Conservation (phyloP, 2,113 vertebrate genomes). For the Promerops cafer region DNA sequence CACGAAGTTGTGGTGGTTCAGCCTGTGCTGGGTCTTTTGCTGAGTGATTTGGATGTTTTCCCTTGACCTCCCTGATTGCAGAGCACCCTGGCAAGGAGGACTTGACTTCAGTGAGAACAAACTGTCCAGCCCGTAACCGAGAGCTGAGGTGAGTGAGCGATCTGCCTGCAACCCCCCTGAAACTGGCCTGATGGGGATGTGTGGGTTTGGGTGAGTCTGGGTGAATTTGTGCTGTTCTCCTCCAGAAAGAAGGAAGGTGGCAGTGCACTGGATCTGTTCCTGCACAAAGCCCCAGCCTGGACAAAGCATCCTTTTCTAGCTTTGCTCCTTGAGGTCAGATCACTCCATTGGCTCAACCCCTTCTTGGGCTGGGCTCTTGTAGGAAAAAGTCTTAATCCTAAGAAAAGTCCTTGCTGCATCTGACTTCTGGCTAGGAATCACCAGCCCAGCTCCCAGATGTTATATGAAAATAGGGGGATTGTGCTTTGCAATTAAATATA, state of each 20-base stretch:
- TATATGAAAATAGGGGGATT: accelerated
- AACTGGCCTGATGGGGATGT: neutral
- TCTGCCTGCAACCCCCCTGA: neutral
- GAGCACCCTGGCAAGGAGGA: neutral
- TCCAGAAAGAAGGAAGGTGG: neutral
- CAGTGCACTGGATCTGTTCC: accelerated
- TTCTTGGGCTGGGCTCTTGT: neutral
- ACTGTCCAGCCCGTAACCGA: neutral
- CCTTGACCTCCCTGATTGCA: neutral
- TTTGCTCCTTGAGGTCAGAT: neutral
- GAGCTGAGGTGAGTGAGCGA: neutral
- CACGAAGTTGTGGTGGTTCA: accelerated
- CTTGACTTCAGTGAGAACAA: neutral
- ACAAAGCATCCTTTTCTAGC: neutral
- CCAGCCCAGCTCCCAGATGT: neutral
- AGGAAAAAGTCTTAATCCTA: neutral
- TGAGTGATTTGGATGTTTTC: neutral
- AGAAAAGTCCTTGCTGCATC: neutral
- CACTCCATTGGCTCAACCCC: neutral
- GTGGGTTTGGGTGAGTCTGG: neutral
- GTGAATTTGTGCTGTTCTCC: neutral
- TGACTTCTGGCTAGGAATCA: neutral
- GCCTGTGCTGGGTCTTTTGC: neutral
- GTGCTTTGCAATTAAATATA: neutral
- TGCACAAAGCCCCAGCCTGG: neutral